These are phyloP conservation scores for Papilio helenus DNA, from an alignment of 1,140 invertebrate genomes.

Conservation along the genomic window DNA sequence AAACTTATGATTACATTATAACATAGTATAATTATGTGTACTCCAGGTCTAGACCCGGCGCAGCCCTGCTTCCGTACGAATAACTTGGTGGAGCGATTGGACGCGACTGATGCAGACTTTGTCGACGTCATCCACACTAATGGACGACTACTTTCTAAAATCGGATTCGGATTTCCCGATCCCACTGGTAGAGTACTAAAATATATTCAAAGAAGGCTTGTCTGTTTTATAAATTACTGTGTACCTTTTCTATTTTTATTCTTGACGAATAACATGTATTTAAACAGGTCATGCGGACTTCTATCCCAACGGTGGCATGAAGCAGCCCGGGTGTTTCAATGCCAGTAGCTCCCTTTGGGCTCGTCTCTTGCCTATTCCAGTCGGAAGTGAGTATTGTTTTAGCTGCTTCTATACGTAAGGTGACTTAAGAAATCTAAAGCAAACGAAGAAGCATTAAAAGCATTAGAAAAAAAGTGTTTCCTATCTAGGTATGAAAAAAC, in stretches of 20 bases:
- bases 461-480: too few relatives aligned
- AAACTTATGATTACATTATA: background rate
- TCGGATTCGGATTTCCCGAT: slow-evolving; percentile 84
- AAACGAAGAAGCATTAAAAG: too few relatives aligned
- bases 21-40: slow-evolving; percentile 6
- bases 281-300: slow-evolving; percentile 85
- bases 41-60: slow-evolving; percentile 85
- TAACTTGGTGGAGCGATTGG: slow-evolving; percentile 78
- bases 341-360: slow-evolving; percentile 66
- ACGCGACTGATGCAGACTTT: slow-evolving; percentile 84
- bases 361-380: slow-evolving; percentile 63
- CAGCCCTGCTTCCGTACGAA: slow-evolving; percentile 85
- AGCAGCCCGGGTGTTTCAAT: slow-evolving; percentile 82
- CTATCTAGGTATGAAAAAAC: too few relatives aligned
- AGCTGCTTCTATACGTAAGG: background rate
- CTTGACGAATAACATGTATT: background rate
- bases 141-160: slow-evolving; percentile 70
- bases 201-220: background rate
- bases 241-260: too few relatives aligned
- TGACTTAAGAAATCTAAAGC: background rate
- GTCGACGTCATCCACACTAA: slow-evolving; percentile 88
- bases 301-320: slow-evolving; percentile 87
- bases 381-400: slow-evolving; percentile 61
- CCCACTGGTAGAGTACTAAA: slow-evolving; percentile 75
- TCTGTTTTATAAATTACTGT: too few relatives aligned